Conservation (phyloP, 1,140 invertebrate species). For the Hyles vespertilio region DNA sequence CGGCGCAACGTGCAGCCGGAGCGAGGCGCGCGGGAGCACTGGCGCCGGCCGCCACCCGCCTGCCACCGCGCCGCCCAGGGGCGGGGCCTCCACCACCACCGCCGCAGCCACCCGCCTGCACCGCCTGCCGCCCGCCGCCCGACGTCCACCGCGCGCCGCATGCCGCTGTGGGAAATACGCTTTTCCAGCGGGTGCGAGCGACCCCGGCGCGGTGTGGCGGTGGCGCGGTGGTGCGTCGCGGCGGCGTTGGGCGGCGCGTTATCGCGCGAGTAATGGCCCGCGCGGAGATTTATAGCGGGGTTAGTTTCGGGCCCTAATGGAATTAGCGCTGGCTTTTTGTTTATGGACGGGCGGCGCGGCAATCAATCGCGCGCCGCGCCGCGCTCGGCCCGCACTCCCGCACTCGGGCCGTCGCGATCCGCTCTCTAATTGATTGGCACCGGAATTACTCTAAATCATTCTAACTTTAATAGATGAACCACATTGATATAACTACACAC, state of each 20-base stretch:
- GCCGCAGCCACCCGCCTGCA: too few species aligned
- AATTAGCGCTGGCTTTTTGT: conserved; percentile 37
- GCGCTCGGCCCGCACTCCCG: conserved; percentile 1
- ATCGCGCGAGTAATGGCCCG: conserved; percentile 27
- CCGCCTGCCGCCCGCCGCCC: too few species aligned
- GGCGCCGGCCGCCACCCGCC: conserved; percentile 47
- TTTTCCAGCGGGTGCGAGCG: conserved; percentile 17
- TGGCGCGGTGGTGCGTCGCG: neutral
- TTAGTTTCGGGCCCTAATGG: conserved; percentile 36
- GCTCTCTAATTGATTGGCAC: conserved; percentile 26
- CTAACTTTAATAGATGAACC: neutral
- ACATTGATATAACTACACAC: too few species aligned
- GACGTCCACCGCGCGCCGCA: neutral
- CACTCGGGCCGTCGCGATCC: neutral
- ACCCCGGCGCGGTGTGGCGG: neutral
- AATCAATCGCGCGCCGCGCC: conserved; percentile 19
- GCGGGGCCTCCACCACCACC: conserved; percentile 11
- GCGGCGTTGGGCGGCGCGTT: conserved; percentile 22
- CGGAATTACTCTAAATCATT: neutral
- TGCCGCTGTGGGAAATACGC: conserved; percentile 15
- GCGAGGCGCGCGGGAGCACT: conserved; percentile 47
- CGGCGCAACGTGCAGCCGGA: conserved; percentile 24
- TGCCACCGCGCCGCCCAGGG: conserved; percentile 34
- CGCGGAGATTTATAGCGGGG: conserved; percentile 34
- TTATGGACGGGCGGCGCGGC: conserved; percentile 26